Percentiles rank a stretch among this genome's conserved stretches.
Conservation (phyloP, 2,888 invertebrate genomes). For the Dryobotodes eremita region DNA sequence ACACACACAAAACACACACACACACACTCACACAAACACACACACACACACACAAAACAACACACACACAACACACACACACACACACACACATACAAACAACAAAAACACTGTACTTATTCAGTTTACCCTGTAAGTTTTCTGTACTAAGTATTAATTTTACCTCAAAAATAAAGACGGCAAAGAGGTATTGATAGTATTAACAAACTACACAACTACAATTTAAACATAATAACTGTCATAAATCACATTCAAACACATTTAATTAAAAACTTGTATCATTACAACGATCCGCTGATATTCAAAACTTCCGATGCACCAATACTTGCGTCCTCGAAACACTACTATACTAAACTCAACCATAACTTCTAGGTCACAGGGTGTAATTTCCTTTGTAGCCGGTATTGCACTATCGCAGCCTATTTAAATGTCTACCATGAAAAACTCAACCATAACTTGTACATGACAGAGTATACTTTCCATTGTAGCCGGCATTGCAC, state of each 20-base stretch:
- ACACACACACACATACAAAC: too few relatives aligned
- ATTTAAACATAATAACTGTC: not conserved
- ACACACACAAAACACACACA: too few relatives aligned
- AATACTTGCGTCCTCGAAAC: constrained; percentile 5
- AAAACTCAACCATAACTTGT: not conserved
- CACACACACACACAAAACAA: too few relatives aligned
- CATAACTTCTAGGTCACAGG: rapidly evolving
- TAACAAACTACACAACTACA: not conserved
- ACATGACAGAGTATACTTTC: not conserved
- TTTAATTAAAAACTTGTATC: constrained; percentile 56
- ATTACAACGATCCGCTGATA: constrained; percentile 25
- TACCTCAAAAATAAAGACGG: not conserved
- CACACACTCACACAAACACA: too few relatives aligned
- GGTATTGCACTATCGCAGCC: constrained; percentile 49
- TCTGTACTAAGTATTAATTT: not conserved
- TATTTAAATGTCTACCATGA: constrained; percentile 47
- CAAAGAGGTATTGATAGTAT: not conserved
- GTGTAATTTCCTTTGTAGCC: constrained; percentile 24
- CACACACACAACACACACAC: too few relatives aligned
- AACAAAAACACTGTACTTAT: not conserved
- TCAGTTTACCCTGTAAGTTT: not conserved
- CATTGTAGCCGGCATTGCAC: constrained; percentile 14
- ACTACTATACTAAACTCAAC: constrained; percentile 16
- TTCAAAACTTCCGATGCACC: constrained; percentile 60
- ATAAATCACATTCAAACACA: constrained; percentile 41